A percentile compares a stretch with the other conserved stretches of the same genome.
Conservation (phyloP, 2,113 vertebrate species). For the Tetrao urogallus region DNA sequence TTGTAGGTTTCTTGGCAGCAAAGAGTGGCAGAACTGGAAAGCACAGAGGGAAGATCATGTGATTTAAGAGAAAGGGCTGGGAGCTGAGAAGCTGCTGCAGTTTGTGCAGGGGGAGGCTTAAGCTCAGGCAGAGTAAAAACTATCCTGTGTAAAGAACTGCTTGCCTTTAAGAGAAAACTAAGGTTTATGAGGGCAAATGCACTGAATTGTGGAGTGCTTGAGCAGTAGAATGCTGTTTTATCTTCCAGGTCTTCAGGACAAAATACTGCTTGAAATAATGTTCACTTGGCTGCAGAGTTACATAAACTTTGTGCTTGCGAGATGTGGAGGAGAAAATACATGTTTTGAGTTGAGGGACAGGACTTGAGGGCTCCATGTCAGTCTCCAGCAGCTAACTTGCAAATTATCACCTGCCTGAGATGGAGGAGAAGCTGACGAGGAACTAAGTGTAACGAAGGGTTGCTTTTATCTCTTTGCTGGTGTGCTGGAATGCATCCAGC, state of each 20-base stretch:
- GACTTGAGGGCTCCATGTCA: background rate
- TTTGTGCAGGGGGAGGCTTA: background rate
- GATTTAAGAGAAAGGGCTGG: constrained; percentile 44
- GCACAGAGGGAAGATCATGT: constrained; percentile 20
- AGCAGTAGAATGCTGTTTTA: background rate
- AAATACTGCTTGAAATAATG: background rate
- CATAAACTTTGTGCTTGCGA: background rate
- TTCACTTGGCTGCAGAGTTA: background rate
- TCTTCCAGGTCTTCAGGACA: background rate
- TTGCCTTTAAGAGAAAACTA: background rate
- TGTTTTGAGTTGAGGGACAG: background rate
- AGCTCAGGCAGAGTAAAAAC: background rate
- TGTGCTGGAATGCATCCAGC: background rate
- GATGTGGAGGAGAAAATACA: background rate
- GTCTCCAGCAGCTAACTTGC: background rate
- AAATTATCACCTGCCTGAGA: background rate
- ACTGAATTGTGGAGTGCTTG: accelerated
- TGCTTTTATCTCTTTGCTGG: background rate
- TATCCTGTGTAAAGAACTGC: background rate
- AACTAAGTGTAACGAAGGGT: background rate
- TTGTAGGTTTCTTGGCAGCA: constrained; percentile 32
- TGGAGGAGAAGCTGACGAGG: background rate
- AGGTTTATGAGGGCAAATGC: background rate
- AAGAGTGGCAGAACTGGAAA: background rate
- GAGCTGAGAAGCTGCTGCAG: background rate